Conservation (phyloP, 2,888 invertebrate genomes). For the Mimumesa dahlbomi region DNA sequence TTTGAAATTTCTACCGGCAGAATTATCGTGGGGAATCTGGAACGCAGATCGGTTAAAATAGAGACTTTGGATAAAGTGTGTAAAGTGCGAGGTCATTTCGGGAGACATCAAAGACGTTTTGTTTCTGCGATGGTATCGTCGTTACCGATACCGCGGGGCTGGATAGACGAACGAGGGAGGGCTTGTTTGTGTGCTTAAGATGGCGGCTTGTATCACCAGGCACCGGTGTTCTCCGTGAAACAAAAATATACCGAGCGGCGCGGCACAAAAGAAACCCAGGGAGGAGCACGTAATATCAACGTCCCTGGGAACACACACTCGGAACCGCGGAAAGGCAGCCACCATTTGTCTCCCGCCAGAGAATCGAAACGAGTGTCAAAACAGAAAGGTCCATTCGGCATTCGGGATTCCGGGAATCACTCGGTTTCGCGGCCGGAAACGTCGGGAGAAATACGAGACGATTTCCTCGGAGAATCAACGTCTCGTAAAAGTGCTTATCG, state of each 20-base stretch:
- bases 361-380: conserved; percentile 34
- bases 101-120: conserved; percentile 44
- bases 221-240: conserved; percentile 65
- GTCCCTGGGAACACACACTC: conserved; percentile 58
- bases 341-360: conserved; percentile 46
- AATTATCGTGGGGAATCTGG: too few relatives aligned
- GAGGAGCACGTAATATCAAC: conserved; percentile 45
- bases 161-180: conserved; percentile 17
- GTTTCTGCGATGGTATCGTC: conserved; percentile 45
- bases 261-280: conserved; percentile 64
- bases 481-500: not conserved
- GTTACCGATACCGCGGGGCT: conserved; percentile 30
- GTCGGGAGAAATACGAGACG: not conserved
- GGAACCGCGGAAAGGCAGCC: conserved; percentile 38
- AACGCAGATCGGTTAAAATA: conserved; percentile 18
- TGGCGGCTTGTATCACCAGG: conserved; percentile 68
- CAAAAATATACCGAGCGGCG: conserved; percentile 70
- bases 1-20: too few relatives aligned
- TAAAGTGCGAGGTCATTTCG: not conserved
- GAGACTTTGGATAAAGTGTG: not conserved
- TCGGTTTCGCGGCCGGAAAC: too few relatives aligned
- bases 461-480: not conserved
- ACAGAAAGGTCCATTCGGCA: conserved; percentile 13
- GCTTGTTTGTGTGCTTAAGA: conserved; percentile 67
- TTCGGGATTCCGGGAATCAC: not conserved